Conservation (phyloP, 2,888 invertebrate genomes). For the Apamea sordens region DNA sequence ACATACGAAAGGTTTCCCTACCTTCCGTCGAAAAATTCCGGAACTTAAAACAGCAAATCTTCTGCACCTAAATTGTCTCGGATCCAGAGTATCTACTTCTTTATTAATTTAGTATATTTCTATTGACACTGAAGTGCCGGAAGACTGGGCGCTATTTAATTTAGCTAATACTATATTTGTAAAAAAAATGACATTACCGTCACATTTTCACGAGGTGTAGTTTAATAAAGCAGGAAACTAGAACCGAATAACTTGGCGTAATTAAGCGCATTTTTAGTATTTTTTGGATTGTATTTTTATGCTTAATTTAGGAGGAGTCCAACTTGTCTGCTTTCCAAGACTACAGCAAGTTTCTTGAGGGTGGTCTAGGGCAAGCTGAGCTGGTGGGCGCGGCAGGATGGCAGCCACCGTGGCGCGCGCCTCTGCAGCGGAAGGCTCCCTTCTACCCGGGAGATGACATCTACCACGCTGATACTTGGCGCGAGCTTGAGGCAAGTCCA, state of each 20-base stretch:
- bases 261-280: background rate
- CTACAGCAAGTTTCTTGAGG: constrained; percentile 90
- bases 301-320: constrained; percentile 82
- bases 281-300: constrained; percentile 5
- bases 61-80: background rate
- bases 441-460: constrained; percentile 90
- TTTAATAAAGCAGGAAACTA: background rate
- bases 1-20: background rate
- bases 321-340: constrained; percentile 88
- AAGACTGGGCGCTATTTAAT: background rate
- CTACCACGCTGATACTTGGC: constrained; percentile 88
- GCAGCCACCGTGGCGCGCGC: constrained; percentile 91
- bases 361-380: constrained; percentile 90
- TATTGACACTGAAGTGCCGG: background rate
- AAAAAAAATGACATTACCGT: background rate
- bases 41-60: background rate
- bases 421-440: constrained; percentile 90
- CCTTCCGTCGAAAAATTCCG: background rate
- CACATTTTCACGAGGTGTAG: background rate
- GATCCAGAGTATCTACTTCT: background rate
- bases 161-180: no score
- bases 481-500: constrained; percentile 84
- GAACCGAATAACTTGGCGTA: background rate
- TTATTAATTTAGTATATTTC: background rate
- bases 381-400: constrained; percentile 88